Percentiles rank a stretch among this genome's conserved stretches.
These are phyloP conservation scores for Schmidtea mediterranea DNA, from an alignment of 1,140 invertebrate genomes.

Conservation along the genomic window DNA sequence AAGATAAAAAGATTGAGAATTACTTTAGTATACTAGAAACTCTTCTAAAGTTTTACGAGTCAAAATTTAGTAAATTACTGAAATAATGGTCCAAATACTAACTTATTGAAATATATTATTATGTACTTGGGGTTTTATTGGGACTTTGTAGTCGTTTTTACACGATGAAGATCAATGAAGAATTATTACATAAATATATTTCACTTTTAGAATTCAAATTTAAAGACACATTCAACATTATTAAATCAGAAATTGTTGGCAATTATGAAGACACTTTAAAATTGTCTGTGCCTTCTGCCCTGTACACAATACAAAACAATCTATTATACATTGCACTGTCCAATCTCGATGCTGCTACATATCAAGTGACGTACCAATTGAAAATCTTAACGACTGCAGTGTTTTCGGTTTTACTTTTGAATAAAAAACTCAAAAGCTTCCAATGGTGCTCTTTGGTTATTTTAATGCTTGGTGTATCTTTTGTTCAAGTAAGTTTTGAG, in stretches of 20 bases:
- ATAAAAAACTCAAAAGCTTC: slow-evolving; percentile 39
- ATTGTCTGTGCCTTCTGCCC: slow-evolving; percentile 66
- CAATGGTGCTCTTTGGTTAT: slow-evolving; percentile 67
- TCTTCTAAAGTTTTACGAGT: too few relatives aligned
- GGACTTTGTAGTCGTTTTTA: too few relatives aligned
- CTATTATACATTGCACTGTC: slow-evolving; percentile 78
- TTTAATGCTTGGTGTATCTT: slow-evolving; percentile 52
- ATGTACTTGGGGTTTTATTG: too few relatives aligned
- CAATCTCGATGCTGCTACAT: slow-evolving; percentile 91
- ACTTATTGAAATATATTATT: too few relatives aligned
- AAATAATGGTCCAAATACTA: too few relatives aligned
- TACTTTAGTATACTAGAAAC: too few relatives aligned
- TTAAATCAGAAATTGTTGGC: slow-evolving; percentile 8
- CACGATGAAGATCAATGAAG: too few relatives aligned
- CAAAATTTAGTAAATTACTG: too few relatives aligned
- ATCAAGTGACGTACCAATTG: slow-evolving; percentile 54
- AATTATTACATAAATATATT: too few relatives aligned
- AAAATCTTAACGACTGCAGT: slow-evolving; percentile 92
- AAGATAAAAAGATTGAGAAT: too few relatives aligned
- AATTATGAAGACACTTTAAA: slow-evolving; percentile 17
- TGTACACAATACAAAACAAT: slow-evolving; percentile 91
- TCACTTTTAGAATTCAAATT: slow-evolving; percentile 11
- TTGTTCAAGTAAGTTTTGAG: slow-evolving; percentile 18
- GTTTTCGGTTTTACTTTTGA: slow-evolving; percentile 67
- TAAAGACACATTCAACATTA: slow-evolving; percentile 9